Base-by-base conservation (phyloP, 1,140 invertebrate genomes). In the Drosophila yakuba region DNA sequence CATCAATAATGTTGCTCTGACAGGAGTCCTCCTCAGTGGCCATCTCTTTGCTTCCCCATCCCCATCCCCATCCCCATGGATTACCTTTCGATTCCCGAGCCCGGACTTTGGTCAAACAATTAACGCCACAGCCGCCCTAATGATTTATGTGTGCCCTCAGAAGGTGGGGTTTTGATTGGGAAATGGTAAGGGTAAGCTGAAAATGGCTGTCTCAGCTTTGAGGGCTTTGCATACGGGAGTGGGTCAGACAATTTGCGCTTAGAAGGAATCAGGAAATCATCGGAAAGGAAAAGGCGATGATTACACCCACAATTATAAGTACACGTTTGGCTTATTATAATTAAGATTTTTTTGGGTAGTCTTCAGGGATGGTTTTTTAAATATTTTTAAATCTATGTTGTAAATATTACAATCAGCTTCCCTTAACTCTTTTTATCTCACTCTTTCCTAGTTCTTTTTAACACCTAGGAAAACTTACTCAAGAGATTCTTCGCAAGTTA, bases 1-100 rank as follows among this genome's bases (percentile, higher is more conserved):
- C 82, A 86, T 86, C 82, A 86, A 86, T 86, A 86, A 86, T 88
- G 71, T 73, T 56, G 62, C 77, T 75, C 82, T 86, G 82, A 86
- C 82, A 86, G 82, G 32, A 69, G 50, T 41, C 39, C 74, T 61
- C 62, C 60, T 66, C 66, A 50, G 15, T 44, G 61, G 64, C 60
- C 36, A 44, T 39, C 60, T 20, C 20, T 2, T 1, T 20, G 20
- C 63, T 47, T 64, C 28, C 5, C 47, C 12, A 35, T 47, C 23
- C 6, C 47, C 12, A 35, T 47, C 23, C 6, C 4, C n/a, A 6
- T 44, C 8, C 62, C 20, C 15, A 10, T 66, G 60, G 25, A 7
- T 60, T 63, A 60, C 60, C 60, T 51, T 62, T 60, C 55, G 55
- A 63, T 43, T 59, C 25, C 39, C 43, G 60, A 35, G 43, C 63